A percentile compares a stretch with the other conserved stretches of the same genome.
These are phyloP conservation scores for Macrophya alboannulata DNA, from an alignment of 2,888 invertebrate genomes.

Conservation along the genomic window DNA sequence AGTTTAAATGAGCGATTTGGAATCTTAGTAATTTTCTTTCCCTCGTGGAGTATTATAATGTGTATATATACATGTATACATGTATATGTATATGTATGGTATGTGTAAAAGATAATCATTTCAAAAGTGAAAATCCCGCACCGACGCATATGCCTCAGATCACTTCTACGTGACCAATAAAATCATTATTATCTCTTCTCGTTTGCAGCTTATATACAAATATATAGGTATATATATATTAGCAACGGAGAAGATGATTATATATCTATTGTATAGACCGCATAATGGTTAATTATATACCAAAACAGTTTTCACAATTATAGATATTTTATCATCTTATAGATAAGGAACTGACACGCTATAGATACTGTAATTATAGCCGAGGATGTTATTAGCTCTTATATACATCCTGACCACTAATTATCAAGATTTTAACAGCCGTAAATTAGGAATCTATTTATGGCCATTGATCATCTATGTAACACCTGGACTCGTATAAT, in stretches of 20 bases:
- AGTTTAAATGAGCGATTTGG: not conserved
- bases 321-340: no score
- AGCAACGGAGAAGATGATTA: no score
- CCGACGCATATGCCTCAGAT: not conserved
- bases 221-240: no score
- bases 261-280: no score
- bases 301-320: no score
- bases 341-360: no score
- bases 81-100: not conserved
- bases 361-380: not conserved
- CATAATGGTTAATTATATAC: no score
- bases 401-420: no score
- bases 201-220: no score
- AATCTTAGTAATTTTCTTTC: not conserved
- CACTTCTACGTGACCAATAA: slow-evolving; percentile 15
- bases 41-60: no score
- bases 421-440: not conserved
- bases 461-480: not conserved
- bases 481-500: not conserved
- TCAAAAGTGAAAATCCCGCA: not conserved
- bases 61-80: not conserved
- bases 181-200: slow-evolving; percentile 30
- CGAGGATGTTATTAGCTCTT: not conserved
- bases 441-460: not conserved
- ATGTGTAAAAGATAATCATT: not conserved